A percentile compares a stretch with the other conserved stretches of the same genome.
These are phyloP conservation scores for Leguminivora glycinivorella DNA, from an alignment of 1,140 invertebrate species.

Conservation along the genomic window DNA sequence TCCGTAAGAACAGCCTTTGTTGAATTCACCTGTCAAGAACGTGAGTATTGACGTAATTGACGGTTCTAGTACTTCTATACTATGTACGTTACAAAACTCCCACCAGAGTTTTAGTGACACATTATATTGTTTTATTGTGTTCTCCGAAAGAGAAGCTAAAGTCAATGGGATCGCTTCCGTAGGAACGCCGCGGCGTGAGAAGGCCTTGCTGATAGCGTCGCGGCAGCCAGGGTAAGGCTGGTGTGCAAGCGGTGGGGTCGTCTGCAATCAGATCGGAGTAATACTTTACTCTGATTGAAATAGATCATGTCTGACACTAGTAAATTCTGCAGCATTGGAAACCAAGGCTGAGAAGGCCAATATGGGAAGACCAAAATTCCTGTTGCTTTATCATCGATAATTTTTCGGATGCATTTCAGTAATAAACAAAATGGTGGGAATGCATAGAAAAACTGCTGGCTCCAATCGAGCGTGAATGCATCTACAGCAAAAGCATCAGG, in stretches of 20 bases:
- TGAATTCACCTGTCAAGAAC: constrained; percentile 37
- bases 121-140: constrained; percentile 43
- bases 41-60: constrained; percentile 20
- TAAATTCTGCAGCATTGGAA: constrained; percentile 34
- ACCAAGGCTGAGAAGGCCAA: constrained; percentile 44
- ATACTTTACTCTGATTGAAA: constrained; percentile 33
- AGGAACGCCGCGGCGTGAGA: constrained; percentile 30
- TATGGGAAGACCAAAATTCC: constrained; percentile 19
- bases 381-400: constrained; percentile 26
- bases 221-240: constrained; percentile 35
- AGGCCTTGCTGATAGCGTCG: constrained; percentile 36
- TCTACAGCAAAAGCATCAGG: constrained; percentile 27
- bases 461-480: constrained; percentile 29
- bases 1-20: constrained; percentile 37
- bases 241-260: constrained; percentile 4
- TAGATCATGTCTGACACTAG: constrained; percentile 31
- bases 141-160: constrained; percentile 38
- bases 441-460: neutral
- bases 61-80: constrained; percentile 34
- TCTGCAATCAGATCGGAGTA: constrained; percentile 32
- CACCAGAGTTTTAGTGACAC: constrained; percentile 41
- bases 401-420: constrained; percentile 40
- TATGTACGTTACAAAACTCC: constrained; percentile 38
- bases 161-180: constrained; percentile 31
- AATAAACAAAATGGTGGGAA: constrained; percentile 39